Evolutionary conservation across 2,113 vertebrate genomes (phyloP).

Genomic region (Upupa epops): DNA sequence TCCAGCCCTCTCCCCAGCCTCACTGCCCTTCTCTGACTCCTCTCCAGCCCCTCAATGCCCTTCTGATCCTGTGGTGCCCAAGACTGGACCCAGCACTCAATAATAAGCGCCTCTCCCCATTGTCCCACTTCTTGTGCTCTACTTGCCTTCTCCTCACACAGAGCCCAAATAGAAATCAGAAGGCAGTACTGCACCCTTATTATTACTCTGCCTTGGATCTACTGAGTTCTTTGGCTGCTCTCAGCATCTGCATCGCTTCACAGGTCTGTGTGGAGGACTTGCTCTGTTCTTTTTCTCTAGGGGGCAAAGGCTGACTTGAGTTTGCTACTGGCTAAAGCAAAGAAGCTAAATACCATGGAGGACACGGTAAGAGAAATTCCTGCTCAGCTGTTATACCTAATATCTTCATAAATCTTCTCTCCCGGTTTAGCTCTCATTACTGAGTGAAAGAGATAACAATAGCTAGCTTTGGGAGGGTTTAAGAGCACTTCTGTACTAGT

Average conservation of each 20-base stretch:
- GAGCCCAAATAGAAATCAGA: background rate
- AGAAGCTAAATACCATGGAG: background rate
- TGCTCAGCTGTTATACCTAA: background rate
- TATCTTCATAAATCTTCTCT: constrained; percentile 30
- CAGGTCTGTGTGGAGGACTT: background rate
- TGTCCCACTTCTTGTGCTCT: background rate
- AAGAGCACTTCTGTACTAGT: background rate
- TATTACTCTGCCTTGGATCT: background rate
- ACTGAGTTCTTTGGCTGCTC: background rate
- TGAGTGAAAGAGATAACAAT: constrained; percentile 1
- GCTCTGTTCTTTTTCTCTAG: background rate
- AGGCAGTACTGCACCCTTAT: background rate
- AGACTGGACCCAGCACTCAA: too few species aligned
- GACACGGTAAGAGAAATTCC: background rate
- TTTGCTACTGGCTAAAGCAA: background rate
- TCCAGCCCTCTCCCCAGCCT: too few species aligned
- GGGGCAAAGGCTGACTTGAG: background rate
- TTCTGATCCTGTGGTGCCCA: too few species aligned
- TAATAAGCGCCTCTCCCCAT: too few species aligned
- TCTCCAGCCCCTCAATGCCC: too few species aligned
- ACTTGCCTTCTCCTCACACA: background rate
- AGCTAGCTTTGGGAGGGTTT: background rate
- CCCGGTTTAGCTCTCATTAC: constrained; percentile 5
- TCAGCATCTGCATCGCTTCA: background rate
- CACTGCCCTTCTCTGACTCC: too few species aligned